Evolutionary conservation across 1,140 invertebrate species (phyloP), one percentile per base, ranked within the genome.

Genomic region (Chrysopa pallens): DNA sequence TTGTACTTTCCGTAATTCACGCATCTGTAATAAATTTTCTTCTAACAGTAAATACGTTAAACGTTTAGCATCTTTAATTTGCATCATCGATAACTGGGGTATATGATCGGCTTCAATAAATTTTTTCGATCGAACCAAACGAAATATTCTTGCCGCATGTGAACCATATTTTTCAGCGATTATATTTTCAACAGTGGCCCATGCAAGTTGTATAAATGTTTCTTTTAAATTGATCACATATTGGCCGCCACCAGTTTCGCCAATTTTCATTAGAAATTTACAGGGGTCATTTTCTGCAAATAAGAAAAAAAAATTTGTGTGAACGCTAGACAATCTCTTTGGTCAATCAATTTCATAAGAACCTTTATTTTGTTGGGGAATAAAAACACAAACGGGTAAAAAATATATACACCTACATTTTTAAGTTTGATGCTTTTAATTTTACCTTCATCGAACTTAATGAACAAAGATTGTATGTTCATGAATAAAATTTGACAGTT

Each of bases 51-150:
- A 76, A 58, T 89, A 90, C 1, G 84, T 80, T 4, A 88, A 54
- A 38, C 80, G 72, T 58, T 91, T 92, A 1, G 82, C 80, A 62
- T 92, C 86, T 59, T 90, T 92, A 12, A 80, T 75, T 1, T 83
- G 80, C 48, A 92, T 76, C 86, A 93, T 90, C 0, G 81, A 84
- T 46, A 83, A 63, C 50, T 84, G 79, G 55, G 90, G 85, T 46
- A 94, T 80, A 57, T 86, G 79, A 48, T 91, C 85, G 49, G 88
- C 81, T 57, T 91, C 86, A 42, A 91, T 76, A 53, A 77, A 84
- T 52, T 79, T 78, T 55, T 82, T 84, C 7, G 68, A 53, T 12
- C 79, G 66, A 28, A 92, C 72, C 42, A 94, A 69, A 50, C 85
- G 79, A 56, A 89, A 91, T 51, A 92, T 85, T 55, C 88, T 72